Evolutionary conservation across 2,797 vertebrate genomes (phyloP), one percentile per base, ranked within the genome.

Genomic region (Percopsis omiscomaycus): DNA sequence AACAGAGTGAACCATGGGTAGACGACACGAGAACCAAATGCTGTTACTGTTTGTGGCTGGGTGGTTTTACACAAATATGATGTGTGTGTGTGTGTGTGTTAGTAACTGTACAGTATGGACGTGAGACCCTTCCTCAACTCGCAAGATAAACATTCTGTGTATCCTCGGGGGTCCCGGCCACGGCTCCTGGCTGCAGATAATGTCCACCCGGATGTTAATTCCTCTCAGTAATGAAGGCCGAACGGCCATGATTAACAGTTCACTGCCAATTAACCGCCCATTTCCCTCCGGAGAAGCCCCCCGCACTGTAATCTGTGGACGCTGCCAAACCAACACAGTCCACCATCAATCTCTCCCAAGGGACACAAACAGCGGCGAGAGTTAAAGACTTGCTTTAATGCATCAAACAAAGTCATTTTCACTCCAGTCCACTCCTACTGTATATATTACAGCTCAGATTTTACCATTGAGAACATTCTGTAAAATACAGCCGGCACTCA

Each of bases 251-350:
- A 89, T 89, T 86, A 90, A 91, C 74, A 60, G 84, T 87, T 87
- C 84, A 83, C 79, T 84, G 83, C 77, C 87, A 89, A 90, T 91
- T 90, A 90, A 91, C 87, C 66, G 47, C 68, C 37, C 37, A 2
- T 69, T 73, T 76, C 66, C 65, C 81, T 77, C 78, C 85, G 52
- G 52, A 75, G 77, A 84, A 79, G 57, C 54, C 37, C 66, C 30
- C 68, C 48, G 59, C 62, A 75, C 83, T 68, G 68, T 84, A 84
- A 85, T 90, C 83, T 86, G 87, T 71, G 74, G 69, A 75, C 76
- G 28, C 72, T 77, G 78, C 78, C 72, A 45, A 47, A 64, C 73
- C 69, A 77, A 85, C 78, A 76, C 69, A 69, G 69, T 73, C 72
- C 57, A 73, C 74, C 71, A 78, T 86, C 76, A 77, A 68, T 84